Conservation (phyloP, 2,113 vertebrate genomes). For the Tiliqua scincoides region DNA sequence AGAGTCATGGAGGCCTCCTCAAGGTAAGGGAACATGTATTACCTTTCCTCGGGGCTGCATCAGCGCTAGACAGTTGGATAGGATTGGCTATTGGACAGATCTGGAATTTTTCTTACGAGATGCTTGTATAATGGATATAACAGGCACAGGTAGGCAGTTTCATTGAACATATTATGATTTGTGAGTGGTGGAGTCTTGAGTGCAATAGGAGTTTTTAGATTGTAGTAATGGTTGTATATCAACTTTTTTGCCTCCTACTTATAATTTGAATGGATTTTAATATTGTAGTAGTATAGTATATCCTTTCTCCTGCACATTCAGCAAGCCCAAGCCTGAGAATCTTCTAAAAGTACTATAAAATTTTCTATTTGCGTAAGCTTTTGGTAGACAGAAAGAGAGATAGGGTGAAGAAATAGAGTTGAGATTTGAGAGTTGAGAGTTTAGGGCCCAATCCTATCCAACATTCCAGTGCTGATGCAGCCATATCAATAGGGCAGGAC, state of each 20-base stretch:
- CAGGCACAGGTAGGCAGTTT: neutral
- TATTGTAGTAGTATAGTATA: too few relatives aligned
- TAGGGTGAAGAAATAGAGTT: too few relatives aligned
- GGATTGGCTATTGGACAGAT: too few relatives aligned
- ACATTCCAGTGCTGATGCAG: too few relatives aligned
- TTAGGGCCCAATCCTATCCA: too few relatives aligned
- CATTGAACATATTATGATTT: neutral
- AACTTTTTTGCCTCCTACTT: neutral
- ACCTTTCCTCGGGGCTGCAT: too few relatives aligned
- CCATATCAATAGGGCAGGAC: too few relatives aligned
- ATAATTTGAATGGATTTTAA: neutral
- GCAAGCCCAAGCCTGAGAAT: neutral
- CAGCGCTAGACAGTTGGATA: too few relatives aligned
- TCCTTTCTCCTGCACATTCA: neutral
- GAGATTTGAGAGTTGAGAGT: too few relatives aligned
- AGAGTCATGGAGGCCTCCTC: too few relatives aligned
- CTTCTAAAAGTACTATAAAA: neutral
- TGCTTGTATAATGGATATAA: neutral
- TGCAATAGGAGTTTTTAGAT: neutral
- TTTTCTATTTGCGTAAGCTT: neutral
- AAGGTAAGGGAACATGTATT: too few relatives aligned
- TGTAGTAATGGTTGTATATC: neutral
- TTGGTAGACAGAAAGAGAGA: constrained; percentile 14
- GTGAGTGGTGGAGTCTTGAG: neutral
- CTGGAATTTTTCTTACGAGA: neutral